A percentile compares a stretch with the other conserved stretches of the same genome.
Conservation (phyloP, 2,797 vertebrate genomes). For the Huso huso region DNA sequence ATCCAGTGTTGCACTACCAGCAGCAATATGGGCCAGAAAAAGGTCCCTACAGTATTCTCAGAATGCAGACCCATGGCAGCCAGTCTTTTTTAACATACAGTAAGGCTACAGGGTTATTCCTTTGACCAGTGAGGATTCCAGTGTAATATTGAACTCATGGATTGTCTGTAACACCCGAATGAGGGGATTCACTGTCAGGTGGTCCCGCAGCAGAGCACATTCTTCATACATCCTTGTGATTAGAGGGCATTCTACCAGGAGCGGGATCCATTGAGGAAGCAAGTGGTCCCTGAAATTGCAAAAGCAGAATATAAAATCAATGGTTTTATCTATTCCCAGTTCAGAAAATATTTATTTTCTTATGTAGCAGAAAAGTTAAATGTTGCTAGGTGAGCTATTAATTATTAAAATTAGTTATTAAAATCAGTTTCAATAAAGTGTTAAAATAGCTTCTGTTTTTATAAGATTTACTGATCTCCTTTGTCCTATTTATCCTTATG, state of each 20-base stretch:
- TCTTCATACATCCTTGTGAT: constrained; percentile 84
- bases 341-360: too few species aligned
- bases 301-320: background rate
- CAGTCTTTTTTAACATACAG: background rate
- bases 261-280: constrained; percentile 84
- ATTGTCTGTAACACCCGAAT: constrained; percentile 81
- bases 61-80: background rate
- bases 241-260: constrained; percentile 76
- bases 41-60: background rate
- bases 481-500: too few species aligned
- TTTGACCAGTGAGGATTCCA: constrained; percentile 88
- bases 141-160: constrained; percentile 81
- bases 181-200: constrained; percentile 73
- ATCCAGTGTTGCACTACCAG: constrained; percentile 36
- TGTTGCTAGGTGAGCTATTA: too few species aligned
- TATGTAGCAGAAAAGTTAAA: too few species aligned
- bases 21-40: constrained; percentile 6
- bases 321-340: too few species aligned
- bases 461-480: too few species aligned
- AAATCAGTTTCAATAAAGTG: too few species aligned
- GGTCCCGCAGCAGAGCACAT: constrained; percentile 78
- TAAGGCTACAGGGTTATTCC: constrained; percentile 81
- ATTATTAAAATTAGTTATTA: too few species aligned
- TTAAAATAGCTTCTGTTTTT: too few species aligned
- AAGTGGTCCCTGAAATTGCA: constrained; percentile 71